Base-by-base conservation (phyloP, 2,888 invertebrate species). In the Pocota personata region DNA sequence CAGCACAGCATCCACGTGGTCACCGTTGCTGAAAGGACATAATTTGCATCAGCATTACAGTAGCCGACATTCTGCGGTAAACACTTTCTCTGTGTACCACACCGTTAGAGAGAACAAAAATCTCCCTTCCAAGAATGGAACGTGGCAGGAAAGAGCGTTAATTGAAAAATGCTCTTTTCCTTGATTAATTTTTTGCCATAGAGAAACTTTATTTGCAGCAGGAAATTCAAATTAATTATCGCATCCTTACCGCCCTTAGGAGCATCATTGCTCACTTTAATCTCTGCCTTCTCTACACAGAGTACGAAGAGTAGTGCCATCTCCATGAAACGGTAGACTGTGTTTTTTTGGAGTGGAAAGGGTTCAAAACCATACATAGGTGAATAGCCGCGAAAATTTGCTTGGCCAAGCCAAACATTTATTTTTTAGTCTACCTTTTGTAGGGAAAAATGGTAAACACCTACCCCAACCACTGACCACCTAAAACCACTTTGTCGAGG, bases 81-180 rank as follows among this genome's bases (percentile, higher is more conserved):
- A 86, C 86, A 86, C 80, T 80, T 82, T 80, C 71, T 50, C 79
- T 80, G 58, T 46, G 37, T 35, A 52, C 16, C 21, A 46, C 37
- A 69, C 64, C 79, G 69, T 79, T 84, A 64, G 79, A 69, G 62
- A 43, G 8, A 32, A 62, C 24, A 57, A 50, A 73, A 75, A 58
- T 21, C 35, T 14, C 21, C 69, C 46, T 67, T 37, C 48, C 12
- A n/a, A 52, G 16, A 55, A 6, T 64, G 71, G 71, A 72, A 78
- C 82, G 72, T 83, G 77, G 66, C 79, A 69, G 84, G 84, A 75
- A 84, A 83, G 48, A 86, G 86, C 86, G 86, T 86, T 86, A 86
- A 86, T 86, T 86, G 86, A 86, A 86, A 86, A 86, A 86, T 86
- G 86, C 86, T 86, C 86, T 86, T 86, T 86, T 86, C 86, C 86